Conservation (phyloP, 2,888 invertebrate genomes). For the Leptura quadrifasciata region DNA sequence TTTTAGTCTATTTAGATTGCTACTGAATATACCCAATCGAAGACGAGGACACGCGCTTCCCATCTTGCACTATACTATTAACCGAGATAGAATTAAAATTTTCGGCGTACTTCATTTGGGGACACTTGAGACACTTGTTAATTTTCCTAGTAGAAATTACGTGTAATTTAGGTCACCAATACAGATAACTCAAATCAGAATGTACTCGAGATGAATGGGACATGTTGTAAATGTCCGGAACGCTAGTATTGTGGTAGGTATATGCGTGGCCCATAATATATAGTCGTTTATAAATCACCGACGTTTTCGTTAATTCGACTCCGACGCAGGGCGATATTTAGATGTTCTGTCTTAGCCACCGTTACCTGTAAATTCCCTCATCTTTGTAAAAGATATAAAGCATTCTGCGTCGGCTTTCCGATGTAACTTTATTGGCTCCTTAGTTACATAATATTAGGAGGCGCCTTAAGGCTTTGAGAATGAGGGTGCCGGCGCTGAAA, state of each 20-base stretch:
- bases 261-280: constrained; percentile 27
- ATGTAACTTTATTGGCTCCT: constrained; percentile 9
- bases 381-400: not conserved
- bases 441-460: constrained; percentile 1
- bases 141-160: constrained; percentile 9
- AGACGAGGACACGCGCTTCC: too few relatives aligned
- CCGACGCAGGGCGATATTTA: not conserved
- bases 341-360: not conserved
- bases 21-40: too few relatives aligned
- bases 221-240: constrained; percentile 36
- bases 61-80: too few relatives aligned
- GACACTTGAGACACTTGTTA: too few relatives aligned
- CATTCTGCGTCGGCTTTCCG: not conserved
- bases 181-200: constrained; percentile 34
- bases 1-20: too few relatives aligned
- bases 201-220: constrained; percentile 36
- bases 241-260: constrained; percentile 20
- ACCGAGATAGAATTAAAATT: too few relatives aligned
- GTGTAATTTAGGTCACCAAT: not conserved
- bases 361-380: not conserved
- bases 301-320: constrained; percentile 16
- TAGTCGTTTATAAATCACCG: constrained; percentile 32
- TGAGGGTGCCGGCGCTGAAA: not conserved
- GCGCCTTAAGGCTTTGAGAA: not conserved
- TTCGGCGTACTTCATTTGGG: too few relatives aligned